Conservation (phyloP, 1,140 invertebrate genomes). For the Drosophila saltans region DNA sequence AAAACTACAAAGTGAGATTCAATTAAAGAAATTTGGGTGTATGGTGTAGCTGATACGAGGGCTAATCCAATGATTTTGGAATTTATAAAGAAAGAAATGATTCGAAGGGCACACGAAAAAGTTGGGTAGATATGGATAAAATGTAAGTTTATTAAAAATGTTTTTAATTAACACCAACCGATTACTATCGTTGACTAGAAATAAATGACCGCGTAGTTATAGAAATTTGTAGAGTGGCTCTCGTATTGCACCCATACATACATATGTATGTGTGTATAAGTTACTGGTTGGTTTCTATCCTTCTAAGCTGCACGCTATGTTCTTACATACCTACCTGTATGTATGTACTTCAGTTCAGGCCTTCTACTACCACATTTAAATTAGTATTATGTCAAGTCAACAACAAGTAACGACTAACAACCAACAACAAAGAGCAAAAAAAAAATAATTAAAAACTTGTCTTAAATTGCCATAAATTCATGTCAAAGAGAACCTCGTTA, state of each 20-base stretch:
- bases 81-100: background rate
- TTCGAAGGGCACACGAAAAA: too few species aligned
- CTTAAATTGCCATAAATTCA: constrained; percentile 81
- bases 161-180: too few species aligned
- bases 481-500: constrained; percentile 64
- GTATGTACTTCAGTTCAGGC: constrained; percentile 70
- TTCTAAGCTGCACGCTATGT: constrained; percentile 77
- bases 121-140: too few species aligned
- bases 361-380: constrained; percentile 66
- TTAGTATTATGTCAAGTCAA: constrained; percentile 74
- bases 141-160: too few species aligned
- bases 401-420: constrained; percentile 16
- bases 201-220: constrained; percentile 38
- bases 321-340: constrained; percentile 38
- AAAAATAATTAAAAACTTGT: constrained; percentile 82
- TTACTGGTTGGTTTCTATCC: constrained; percentile 55
- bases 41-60: background rate
- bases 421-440: constrained; percentile 34
- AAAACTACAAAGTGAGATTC: background rate
- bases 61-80: background rate
- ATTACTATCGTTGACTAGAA: too few species aligned
- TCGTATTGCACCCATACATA: constrained; percentile 26
- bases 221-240: constrained; percentile 32
- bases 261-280: background rate
- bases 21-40: background rate